Evolutionary conservation across 2,797 vertebrate species (phyloP).

Genomic region (Danio jaintianensis): DNA sequence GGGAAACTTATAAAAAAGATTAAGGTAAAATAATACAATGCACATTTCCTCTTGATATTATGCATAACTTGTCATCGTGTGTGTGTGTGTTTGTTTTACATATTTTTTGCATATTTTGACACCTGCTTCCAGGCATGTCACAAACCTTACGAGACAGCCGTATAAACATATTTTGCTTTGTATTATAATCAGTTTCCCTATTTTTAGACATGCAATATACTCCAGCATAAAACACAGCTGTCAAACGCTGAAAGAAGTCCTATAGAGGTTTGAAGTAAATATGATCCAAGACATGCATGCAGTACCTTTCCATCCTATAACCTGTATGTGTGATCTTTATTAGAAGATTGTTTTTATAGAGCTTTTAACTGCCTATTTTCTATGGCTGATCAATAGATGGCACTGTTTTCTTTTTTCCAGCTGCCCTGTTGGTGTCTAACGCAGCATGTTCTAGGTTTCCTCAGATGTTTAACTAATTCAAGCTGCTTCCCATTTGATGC

Average conservation of each 20-base stretch:
- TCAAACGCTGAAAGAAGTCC: background rate
- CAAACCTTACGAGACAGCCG: background rate
- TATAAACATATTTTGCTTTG: background rate
- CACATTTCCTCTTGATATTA: background rate
- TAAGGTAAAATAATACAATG: background rate
- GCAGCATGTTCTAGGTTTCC: conserved; percentile 18
- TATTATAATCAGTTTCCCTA: background rate
- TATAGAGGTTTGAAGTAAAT: background rate
- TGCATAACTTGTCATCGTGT: background rate
- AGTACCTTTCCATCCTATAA: background rate
- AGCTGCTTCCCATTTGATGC: conserved; percentile 7
- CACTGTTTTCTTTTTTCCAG: conserved; percentile 59
- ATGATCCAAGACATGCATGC: background rate
- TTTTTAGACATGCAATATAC: conserved; percentile 9
- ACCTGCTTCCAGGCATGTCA: background rate
- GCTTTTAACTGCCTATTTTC: conserved; percentile 8
- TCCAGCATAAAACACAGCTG: background rate
- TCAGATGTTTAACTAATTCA: conserved; percentile 46
- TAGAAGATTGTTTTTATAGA: background rate
- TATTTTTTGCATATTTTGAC: background rate
- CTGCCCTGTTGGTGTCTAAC: background rate
- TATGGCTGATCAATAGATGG: conserved; percentile 60
- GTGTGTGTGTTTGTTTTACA: background rate
- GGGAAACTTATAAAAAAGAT: background rate
- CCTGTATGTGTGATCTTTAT: background rate